Conservation (phyloP, 2,797 vertebrate species). For the Alcedo atthis region DNA sequence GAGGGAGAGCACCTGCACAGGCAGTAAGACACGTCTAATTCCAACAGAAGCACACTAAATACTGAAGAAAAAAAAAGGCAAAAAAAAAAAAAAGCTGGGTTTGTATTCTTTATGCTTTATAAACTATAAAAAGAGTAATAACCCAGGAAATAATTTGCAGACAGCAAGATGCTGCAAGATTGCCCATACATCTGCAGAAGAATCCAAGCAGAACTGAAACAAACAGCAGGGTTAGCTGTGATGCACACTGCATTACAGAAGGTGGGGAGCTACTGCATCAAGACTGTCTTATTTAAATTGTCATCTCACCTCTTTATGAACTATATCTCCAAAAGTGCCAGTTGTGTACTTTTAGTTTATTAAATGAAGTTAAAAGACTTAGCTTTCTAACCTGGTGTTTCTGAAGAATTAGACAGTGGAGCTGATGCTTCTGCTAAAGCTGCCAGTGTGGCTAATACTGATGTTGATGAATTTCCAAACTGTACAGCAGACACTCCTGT, state of each 20-base stretch:
- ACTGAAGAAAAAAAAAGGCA: not conserved
- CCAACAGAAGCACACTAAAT: not conserved
- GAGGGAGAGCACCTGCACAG: not conserved
- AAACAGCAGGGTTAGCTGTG: not conserved
- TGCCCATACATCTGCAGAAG: not conserved
- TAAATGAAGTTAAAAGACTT: not conserved
- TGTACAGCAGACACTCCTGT: slow-evolving; percentile 85
- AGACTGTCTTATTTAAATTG: not conserved
- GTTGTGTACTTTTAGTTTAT: not conserved
- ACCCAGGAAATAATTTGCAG: not conserved
- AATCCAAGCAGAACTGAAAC: not conserved
- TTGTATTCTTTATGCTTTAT: not conserved
- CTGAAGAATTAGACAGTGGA: slow-evolving; percentile 85
- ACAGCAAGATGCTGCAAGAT: not conserved
- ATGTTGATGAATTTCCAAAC: slow-evolving; percentile 87
- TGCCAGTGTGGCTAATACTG: slow-evolving; percentile 87
- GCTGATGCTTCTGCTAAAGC: slow-evolving; percentile 89
- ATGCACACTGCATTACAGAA: not conserved
- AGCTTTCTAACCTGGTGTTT: slow-evolving; percentile 83
- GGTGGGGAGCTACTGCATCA: not conserved
- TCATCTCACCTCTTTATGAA: not conserved
- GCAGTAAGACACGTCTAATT: not conserved
- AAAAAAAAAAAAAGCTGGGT: not conserved
- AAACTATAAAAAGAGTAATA: not conserved
- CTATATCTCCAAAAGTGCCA: not conserved